Conservation (phyloP, 2,888 invertebrate species). For the Exocentrus adspersus region DNA sequence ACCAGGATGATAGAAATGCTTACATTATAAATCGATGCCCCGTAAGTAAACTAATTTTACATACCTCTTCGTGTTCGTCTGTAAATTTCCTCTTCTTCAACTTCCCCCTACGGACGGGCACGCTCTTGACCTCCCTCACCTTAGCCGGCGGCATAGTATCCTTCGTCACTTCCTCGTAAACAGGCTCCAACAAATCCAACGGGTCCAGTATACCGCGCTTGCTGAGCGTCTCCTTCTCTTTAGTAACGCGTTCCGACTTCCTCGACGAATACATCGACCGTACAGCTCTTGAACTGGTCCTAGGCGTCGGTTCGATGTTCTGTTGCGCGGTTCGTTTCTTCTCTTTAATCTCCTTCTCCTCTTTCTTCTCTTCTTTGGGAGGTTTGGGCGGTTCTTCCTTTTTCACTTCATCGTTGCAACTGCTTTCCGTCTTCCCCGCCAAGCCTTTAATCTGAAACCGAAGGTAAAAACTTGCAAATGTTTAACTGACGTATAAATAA, state of each 20-base stretch:
- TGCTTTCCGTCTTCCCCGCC: constrained; percentile 46
- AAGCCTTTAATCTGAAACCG: constrained; percentile 62
- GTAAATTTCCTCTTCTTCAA: constrained; percentile 42
- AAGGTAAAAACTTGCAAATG: no score
- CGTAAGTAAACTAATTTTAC: constrained; percentile 8
- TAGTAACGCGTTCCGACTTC: not conserved
- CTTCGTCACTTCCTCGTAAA: constrained; percentile 55
- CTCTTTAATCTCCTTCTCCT: constrained; percentile 35
- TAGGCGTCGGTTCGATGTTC: constrained; percentile 29
- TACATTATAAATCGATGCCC: no score
- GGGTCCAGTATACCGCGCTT: constrained; percentile 51
- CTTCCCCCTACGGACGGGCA: constrained; percentile 36
- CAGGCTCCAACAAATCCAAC: constrained; percentile 56
- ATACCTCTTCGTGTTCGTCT: constrained; percentile 50
- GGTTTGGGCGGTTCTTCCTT: constrained; percentile 23
- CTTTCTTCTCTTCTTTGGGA: constrained; percentile 39
- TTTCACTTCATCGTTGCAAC: constrained; percentile 30
- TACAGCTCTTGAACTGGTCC: constrained; percentile 17
- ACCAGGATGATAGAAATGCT: no score
- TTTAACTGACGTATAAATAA: no score
- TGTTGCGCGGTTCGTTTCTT: constrained; percentile 36
- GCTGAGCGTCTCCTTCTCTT: constrained; percentile 27
- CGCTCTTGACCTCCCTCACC: constrained; percentile 22
- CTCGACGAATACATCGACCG: not conserved
- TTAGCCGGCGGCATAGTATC: constrained; percentile 39